phyloP scores from a whole-genome alignment of 2,888 invertebrate species.

The Tetranychus piercei region DNA sequence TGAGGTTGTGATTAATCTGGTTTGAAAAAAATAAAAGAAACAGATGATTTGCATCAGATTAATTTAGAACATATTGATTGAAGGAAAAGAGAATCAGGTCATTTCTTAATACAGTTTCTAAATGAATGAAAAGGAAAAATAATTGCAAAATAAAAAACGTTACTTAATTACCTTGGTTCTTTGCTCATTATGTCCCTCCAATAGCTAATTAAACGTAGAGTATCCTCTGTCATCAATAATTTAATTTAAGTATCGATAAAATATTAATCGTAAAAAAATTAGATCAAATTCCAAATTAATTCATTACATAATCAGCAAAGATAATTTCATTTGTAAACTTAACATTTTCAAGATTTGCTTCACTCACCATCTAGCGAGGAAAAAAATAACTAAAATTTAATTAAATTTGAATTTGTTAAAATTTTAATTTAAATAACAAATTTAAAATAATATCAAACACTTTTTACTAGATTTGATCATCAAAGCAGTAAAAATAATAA shows the following conservation, averaged over 20 bases:
- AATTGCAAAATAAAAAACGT: not conserved
- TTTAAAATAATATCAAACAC: not conserved
- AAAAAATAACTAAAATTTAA: not conserved
- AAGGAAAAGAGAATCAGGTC: not conserved
- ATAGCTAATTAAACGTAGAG: not conserved
- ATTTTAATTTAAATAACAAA: not conserved
- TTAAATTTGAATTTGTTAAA: not conserved
- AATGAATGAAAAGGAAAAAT: not conserved
- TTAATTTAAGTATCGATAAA: too few species aligned
- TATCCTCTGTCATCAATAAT: not conserved
- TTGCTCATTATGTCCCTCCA: not conserved
- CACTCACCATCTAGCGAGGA: not conserved
- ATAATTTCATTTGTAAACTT: not conserved
- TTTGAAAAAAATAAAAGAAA: not conserved
- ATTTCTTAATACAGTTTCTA: not conserved
- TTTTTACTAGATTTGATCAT: not conserved
- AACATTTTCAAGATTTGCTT: not conserved
- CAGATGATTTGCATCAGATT: too few species aligned
- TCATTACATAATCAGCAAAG: not conserved
- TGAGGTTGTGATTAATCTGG: constrained; percentile 5
- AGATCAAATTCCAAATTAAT: too few species aligned
- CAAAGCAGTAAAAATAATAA: not conserved
- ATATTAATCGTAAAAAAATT: too few species aligned
- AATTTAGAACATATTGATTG: too few species aligned
- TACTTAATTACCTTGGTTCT: not conserved